Evolutionary conservation across 2,113 vertebrate genomes (phyloP), one percentile per base, ranked within the genome.

Genomic region (Dinomys branickii): DNA sequence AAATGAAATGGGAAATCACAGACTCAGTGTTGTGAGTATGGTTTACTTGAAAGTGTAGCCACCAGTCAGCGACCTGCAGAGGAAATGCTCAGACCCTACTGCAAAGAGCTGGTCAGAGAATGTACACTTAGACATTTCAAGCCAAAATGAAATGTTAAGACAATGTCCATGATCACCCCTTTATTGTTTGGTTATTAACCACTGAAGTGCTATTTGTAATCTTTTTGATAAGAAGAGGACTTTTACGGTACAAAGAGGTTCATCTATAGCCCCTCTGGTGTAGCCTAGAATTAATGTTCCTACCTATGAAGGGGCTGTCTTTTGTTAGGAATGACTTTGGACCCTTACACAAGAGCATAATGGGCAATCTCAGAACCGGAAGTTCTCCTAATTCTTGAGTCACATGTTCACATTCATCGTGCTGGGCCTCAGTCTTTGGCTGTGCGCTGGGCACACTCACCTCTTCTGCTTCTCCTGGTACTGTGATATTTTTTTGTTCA

Each of bases 1-100:
- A 89, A 85, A 81, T 91, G 56, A 85, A 94, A 88, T 41, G 50
- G n/a, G 58, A 88, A 93, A 89, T 91, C 85, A 58, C 9, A 63
- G 58, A 38, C 47, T 63, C 44, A 52, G 17, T 33, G 33, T 59
- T 61, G 50, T 11, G 11, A 82, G 2, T 22, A 69, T 77, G 4
- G 14, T 56, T 89, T 80, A 17, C 59, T 85, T 75, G 81, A 73
- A 69, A 84, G 67, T 38, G 4, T 84, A 50, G 9, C 41, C 54
- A n/a, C 26, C 44, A 78, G 30, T 90, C 77, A 50, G 88, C 35
- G 67, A 91, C 3, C 17, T 44, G 44, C 35, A 41, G 58, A 82
- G 58, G 81, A 83, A 47, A 75, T 78, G 8, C 26, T 73, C n/a
- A 58, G 73, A 77, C 1, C 3, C 26, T 58, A 10, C 30, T 30